Conservation (phyloP, 1,140 invertebrate species). For the Mycetomoellerius zeteki region DNA sequence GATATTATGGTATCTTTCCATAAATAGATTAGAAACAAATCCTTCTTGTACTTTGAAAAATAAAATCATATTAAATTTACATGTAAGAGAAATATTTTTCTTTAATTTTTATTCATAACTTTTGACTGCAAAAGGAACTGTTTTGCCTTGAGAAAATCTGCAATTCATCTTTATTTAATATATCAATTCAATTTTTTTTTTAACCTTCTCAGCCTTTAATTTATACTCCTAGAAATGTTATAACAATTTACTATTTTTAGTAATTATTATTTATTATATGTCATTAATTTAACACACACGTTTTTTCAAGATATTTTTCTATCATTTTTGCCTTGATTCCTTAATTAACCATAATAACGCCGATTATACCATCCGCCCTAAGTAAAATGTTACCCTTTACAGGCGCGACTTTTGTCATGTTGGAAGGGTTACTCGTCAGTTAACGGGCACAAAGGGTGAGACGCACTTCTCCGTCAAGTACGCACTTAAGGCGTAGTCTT, state of each 20-base stretch:
- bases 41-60: background rate
- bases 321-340: background rate
- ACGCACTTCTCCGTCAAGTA: conserved; percentile 40
- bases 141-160: background rate
- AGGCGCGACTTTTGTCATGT: conserved; percentile 39
- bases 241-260: background rate
- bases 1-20: conserved; percentile 63
- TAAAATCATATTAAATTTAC: background rate
- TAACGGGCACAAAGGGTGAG: conserved; percentile 32
- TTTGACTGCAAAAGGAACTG: background rate
- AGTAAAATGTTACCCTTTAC: conserved; percentile 51
- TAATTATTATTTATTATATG: background rate
- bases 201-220: background rate
- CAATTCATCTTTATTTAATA: background rate
- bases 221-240: background rate
- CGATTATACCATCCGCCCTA: background rate
- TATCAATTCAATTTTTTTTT: conserved; percentile 3
- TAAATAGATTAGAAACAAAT: conserved; percentile 32
- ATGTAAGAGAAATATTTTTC: background rate
- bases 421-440: conserved; percentile 45
- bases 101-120: background rate
- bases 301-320: background rate
- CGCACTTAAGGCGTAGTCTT: conserved; percentile 39
- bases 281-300: background rate
- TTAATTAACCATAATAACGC: background rate